Conservation (phyloP, 1,140 invertebrate species). For the Marisa cornuarietis region DNA sequence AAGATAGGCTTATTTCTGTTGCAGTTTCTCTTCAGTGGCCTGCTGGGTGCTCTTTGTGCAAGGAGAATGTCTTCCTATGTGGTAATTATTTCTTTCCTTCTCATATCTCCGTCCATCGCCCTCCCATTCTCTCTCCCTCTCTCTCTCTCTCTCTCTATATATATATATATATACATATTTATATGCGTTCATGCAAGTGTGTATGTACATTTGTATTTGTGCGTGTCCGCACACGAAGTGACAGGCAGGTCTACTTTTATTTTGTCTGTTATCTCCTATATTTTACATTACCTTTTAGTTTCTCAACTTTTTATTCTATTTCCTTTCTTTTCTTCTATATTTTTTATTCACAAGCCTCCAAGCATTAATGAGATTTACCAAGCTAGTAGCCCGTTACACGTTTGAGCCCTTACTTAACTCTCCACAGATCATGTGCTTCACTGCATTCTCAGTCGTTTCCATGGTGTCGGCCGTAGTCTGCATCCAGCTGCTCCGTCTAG, state of each 20-base stretch:
- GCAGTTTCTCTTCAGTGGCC: constrained; percentile 64
- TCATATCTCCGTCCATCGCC: neutral
- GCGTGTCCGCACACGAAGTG: neutral
- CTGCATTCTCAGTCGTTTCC: constrained; percentile 65
- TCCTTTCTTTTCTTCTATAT: neutral
- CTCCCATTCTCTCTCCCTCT: neutral
- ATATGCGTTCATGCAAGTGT: neutral
- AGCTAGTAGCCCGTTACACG: neutral
- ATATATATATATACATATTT: neutral
- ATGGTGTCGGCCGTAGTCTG: constrained; percentile 66
- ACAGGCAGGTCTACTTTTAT: neutral
- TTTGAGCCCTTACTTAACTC: neutral
- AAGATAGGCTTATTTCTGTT: constrained; percentile 24
- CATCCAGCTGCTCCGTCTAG: constrained; percentile 66
- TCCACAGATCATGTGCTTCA: constrained; percentile 67
- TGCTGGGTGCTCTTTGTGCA: constrained; percentile 61
- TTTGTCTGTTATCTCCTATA: neutral
- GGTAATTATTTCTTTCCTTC: constrained; percentile 41
- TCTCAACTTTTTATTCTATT: neutral
- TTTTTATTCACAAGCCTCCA: neutral
- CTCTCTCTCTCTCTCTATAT: neutral
- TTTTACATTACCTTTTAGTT: neutral
- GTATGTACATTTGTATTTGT: constrained; percentile 7
- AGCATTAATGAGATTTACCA: neutral
- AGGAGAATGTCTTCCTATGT: constrained; percentile 63